phyloP scores from a whole-genome alignment of 2,888 invertebrate species.

The Anodontia alba region DNA sequence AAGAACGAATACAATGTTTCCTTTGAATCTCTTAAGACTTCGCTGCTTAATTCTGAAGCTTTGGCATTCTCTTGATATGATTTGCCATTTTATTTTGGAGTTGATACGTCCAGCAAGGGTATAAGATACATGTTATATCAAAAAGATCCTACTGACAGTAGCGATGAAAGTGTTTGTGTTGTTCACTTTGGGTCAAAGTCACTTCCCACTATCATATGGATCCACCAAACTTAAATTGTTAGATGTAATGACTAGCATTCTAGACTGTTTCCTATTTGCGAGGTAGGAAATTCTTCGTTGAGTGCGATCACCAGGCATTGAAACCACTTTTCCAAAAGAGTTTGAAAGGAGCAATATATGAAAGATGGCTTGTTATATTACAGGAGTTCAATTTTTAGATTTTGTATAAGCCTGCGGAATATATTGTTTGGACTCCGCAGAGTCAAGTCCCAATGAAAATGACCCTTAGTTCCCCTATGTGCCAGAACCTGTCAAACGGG shows the following conservation, averaged over 20 bases:
- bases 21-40: constrained; percentile 14
- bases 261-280: background rate
- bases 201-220: constrained; percentile 25
- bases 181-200: constrained; percentile 44
- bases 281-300: constrained; percentile 29
- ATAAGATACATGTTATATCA: constrained; percentile 43
- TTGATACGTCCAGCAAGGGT: constrained; percentile 23
- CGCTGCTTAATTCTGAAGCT: constrained; percentile 14
- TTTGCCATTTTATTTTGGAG: constrained; percentile 18
- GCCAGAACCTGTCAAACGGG: constrained; percentile 15
- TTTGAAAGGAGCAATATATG: constrained; percentile 11
- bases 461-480: constrained; percentile 44
- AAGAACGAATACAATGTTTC: constrained; percentile 1
- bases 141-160: constrained; percentile 28
- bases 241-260: constrained; percentile 25
- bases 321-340: constrained; percentile 27
- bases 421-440: background rate
- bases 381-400: constrained; percentile 23
- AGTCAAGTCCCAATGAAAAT: constrained; percentile 36
- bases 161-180: constrained; percentile 18
- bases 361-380: constrained; percentile 33
- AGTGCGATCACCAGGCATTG: constrained; percentile 41
- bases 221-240: constrained; percentile 38
- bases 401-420: constrained; percentile 20
- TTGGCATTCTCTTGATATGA: constrained; percentile 34